Evolutionary conservation across 2,797 vertebrate genomes (phyloP), one percentile per base, ranked within the genome.

Genomic region (Pipistrellus nathusii): DNA sequence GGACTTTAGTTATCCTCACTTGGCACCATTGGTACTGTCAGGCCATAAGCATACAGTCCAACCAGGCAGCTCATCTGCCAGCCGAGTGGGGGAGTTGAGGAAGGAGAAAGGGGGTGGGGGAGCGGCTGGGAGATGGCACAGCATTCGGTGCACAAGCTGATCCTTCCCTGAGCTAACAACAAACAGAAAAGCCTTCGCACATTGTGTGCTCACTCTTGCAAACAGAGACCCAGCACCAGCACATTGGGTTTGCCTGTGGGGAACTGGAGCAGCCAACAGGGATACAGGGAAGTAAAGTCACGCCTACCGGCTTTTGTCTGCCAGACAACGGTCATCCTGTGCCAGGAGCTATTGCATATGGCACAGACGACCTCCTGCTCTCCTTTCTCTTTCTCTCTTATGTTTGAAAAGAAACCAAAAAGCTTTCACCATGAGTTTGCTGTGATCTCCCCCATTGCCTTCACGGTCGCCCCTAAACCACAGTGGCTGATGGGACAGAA

Each of bases 401-500:
- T 57, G 53, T 44, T 78, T 89, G 83, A 41, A 78, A 90, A 38
- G 85, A 77, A 81, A 68, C 73, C 83, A 75, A 44, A 71, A 55
- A 88, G 30, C 44, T 78, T 59, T 76, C 64, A 11, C 69, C 62
- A 69, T 69, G 2, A 2, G 8, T 80, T 71, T 91, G 73, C 87
- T 38, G 0, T 18, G 32, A 14, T 89, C 35, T 86, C 88, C 86
- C 35, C 68, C 5, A 0, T 13, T 59, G 71, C 21, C 68, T 15
- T 94, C 85, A 21, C 14, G 23, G 51, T 17, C 23, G 44, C 68
- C 44, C 73, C 90, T 87, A 69, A 77, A 76, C 88, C 83, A 21
- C 64, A 72, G 69, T 14, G 32, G 80, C 91, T 93, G 48, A 77
- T n/a, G 72, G 78, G 78, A 89, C 95, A 91, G 38, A 92, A 78